Evolutionary conservation across 2,888 invertebrate genomes (phyloP), one percentile per base, ranked within the genome.

Genomic region (Zaprionus bogoriensis): DNA sequence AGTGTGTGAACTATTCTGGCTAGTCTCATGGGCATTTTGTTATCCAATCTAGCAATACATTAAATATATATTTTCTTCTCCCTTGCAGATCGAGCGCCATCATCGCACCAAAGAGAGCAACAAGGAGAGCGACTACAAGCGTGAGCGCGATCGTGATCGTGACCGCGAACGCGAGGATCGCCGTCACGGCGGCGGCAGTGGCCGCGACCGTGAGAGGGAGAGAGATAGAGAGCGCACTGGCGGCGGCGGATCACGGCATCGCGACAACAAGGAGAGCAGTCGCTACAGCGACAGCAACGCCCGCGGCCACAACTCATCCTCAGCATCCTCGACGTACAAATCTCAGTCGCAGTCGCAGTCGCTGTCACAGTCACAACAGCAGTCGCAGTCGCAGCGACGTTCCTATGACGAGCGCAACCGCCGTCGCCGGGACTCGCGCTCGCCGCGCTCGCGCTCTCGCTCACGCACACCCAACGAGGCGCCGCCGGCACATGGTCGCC

Each of bases 71-170:
- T n/a, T n/a, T n/a, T n/a, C n/a, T n/a, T n/a, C n/a, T n/a, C n/a
- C n/a, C 20, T 62, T 67, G 1, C 58, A 87, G 82, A 58, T 61
- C 54, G 80, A 82, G 10, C 87, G 82, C 28, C 67, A 79, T 62
- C 66, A 84, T 55, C 85, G 76, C 50, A 69, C 73, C 73, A 81
- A 85, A 73, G 80, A 81, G 42, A 79, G 63, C 28, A 77, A 77
- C 23, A 66, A 70, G 25, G 84, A 78, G 12, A 46, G 62, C 6
- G 84, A 84, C 4, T 47, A 74, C n/a, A 81, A 77, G 53, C 77
- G 80, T 2, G 69, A 77, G 1, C 69, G 66, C 0, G 83, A 83
- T 5, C 61, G 66, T 0, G 73, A 76, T 9, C 80, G 76, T 0
- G 77, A 67, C 1, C 32, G 32, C 1, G 32, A 76, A 10, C 80